Percentiles rank a stretch among this genome's conserved stretches.
These are phyloP conservation scores for Drosophila peninsularis DNA, from an alignment of 2,888 invertebrate genomes.

Conservation along the genomic window DNA sequence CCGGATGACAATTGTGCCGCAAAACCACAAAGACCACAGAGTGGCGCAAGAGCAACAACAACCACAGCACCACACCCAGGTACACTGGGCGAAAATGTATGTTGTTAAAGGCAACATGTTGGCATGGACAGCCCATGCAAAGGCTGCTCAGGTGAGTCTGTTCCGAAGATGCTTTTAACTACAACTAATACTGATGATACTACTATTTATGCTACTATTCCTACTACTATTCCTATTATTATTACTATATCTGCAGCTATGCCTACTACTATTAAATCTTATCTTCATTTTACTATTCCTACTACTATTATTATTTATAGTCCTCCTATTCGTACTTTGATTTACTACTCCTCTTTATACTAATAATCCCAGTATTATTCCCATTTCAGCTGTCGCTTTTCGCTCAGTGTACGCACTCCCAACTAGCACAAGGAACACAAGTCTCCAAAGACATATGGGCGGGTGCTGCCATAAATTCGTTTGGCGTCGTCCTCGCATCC, in stretches of 20 bases:
- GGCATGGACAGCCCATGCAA: too few species aligned
- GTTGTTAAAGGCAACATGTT: too few species aligned
- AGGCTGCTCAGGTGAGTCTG: not conserved
- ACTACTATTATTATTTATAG: not conserved
- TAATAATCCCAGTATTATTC: not conserved
- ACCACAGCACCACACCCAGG: slow-evolving; percentile 23
- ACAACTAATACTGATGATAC: too few species aligned
- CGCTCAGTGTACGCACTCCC: slow-evolving; percentile 13
- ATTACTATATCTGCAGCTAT: not conserved
- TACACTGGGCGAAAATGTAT: slow-evolving; percentile 3
- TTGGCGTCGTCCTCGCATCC: slow-evolving; percentile 44
- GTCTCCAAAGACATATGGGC: slow-evolving; percentile 74
- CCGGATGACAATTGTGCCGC: slow-evolving; percentile 65
- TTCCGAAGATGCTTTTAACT: too few species aligned
- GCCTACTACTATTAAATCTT: not conserved
- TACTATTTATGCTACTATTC: too few species aligned
- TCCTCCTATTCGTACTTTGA: not conserved
- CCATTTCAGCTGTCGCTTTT: not conserved
- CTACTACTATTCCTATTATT: too few species aligned
- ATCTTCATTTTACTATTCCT: not conserved
- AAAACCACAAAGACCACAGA: slow-evolving; percentile 14
- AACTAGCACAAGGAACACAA: slow-evolving; percentile 45
- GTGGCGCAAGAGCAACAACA: slow-evolving; percentile 4
- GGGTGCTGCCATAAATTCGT: slow-evolving; percentile 75
- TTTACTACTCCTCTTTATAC: not conserved